A percentile compares a stretch with the other conserved stretches of the same genome.
Evolutionary conservation across 2,113 vertebrate species (phyloP).

Genomic region (Takifugu flavidus): DNA sequence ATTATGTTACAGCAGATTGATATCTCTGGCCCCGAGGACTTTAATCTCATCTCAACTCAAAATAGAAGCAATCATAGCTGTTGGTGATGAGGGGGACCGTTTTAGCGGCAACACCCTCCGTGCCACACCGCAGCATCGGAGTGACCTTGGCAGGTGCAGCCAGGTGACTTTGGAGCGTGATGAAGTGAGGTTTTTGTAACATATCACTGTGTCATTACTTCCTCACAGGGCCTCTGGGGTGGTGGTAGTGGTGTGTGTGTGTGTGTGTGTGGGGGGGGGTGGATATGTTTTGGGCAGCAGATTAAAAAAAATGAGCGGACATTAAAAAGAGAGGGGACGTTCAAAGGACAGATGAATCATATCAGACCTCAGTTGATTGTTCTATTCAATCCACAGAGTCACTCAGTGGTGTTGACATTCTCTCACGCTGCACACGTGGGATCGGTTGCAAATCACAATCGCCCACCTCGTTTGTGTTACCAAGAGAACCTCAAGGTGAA

Average conservation of each 20-base stretch:
- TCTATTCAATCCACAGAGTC: conserved; percentile 55
- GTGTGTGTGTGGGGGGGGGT: neutral
- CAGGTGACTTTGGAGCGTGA: conserved; percentile 44
- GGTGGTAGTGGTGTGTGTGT: neutral
- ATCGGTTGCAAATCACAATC: conserved; percentile 39
- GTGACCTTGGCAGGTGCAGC: conserved; percentile 48
- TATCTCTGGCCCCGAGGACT: conserved; percentile 44
- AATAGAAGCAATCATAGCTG: conserved; percentile 53
- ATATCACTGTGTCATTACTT: conserved; percentile 6
- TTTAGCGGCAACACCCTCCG: neutral
- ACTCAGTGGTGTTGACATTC: conserved; percentile 58
- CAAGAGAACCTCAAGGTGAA: conserved; percentile 24
- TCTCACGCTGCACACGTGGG: conserved; percentile 41
- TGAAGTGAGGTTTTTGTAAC: conserved; percentile 32
- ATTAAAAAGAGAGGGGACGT: neutral
- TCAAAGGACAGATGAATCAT: conserved; percentile 28
- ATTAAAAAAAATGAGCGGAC: conserved; percentile 1
- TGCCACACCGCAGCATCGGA: conserved; percentile 18
- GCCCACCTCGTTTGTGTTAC: conserved; percentile 43
- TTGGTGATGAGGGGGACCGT: conserved; percentile 14
- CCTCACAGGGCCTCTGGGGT: neutral
- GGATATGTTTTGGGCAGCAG: too few relatives aligned
- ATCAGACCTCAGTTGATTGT: conserved; percentile 57
- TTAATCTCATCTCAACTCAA: conserved; percentile 55
- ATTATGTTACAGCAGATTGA: conserved; percentile 57